Evolutionary conservation across 2,113 vertebrate species (phyloP).

Genomic region (Toxotes chatareus): DNA sequence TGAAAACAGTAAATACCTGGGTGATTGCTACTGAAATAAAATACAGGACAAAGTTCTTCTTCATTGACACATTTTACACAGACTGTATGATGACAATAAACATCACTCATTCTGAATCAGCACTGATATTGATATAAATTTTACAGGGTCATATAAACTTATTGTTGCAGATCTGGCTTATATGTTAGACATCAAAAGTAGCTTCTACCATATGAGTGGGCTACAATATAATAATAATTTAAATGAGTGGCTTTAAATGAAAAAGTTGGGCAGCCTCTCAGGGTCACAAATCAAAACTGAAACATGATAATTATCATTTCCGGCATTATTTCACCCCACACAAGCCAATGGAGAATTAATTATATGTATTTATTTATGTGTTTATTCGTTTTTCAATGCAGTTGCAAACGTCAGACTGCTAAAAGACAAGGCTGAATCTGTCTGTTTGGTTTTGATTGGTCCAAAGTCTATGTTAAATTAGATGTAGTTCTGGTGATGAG

Average conservation of each 20-base stretch:
- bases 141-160: background rate
- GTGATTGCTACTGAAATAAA: background rate
- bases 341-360: background rate
- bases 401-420: no score
- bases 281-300: background rate
- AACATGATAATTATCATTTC: background rate
- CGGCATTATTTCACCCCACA: background rate
- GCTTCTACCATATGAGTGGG: background rate
- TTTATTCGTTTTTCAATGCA: no score
- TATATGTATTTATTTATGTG: no score
- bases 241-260: background rate
- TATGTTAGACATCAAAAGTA: background rate
- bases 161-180: background rate
- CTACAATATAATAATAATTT: background rate
- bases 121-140: background rate
- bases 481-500: no score
- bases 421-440: no score
- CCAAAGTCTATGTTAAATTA: no score
- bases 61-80: background rate
- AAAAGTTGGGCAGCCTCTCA: background rate
- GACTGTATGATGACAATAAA: background rate
- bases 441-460: no score
- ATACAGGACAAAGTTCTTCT: background rate
- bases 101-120: background rate
- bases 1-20: background rate